A percentile compares a stretch with the other conserved stretches of the same genome.
phyloP scores from a whole-genome alignment of 2,888 invertebrate species.

The Ganaspis brasiliensis region DNA sequence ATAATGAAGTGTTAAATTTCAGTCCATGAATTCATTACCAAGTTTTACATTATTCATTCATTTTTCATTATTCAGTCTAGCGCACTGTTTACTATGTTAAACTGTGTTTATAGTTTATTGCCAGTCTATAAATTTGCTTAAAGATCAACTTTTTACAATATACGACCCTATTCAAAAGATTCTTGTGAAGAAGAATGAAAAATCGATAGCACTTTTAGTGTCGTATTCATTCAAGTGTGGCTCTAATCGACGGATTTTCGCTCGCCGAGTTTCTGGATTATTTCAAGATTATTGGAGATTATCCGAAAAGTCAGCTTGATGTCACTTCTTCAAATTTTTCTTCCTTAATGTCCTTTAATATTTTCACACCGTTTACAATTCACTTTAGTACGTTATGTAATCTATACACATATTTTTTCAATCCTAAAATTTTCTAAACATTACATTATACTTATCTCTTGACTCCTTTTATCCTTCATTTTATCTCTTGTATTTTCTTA shows the following conservation, averaged over 20 bases:
- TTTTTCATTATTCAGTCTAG: too few species aligned
- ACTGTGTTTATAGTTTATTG: too few species aligned
- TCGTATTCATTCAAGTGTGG: slow-evolving; percentile 1
- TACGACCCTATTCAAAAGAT: background rate
- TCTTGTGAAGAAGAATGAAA: background rate
- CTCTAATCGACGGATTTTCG: slow-evolving; percentile 10
- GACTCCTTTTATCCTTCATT: too few species aligned
- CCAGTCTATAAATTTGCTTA: background rate
- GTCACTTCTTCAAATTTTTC: slow-evolving; percentile 6
- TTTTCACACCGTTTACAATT: background rate
- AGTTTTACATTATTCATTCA: slow-evolving; percentile 10
- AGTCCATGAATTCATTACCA: background rate
- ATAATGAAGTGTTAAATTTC: background rate
- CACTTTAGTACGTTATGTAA: background rate
- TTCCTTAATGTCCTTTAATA: background rate
- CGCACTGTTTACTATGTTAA: background rate
- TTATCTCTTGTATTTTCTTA: too few species aligned
- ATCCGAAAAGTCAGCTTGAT: slow-evolving; percentile 26
- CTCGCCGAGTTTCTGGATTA: slow-evolving; percentile 18
- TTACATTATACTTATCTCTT: too few species aligned
- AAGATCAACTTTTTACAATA: background rate
- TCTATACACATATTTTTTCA: too few species aligned
- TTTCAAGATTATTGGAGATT: slow-evolving; percentile 26
- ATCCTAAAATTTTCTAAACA: too few species aligned
- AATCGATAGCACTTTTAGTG: slow-evolving; percentile 8